Evolutionary conservation across 2,797 vertebrate genomes (phyloP).

Genomic region (Oophaga sylvatica): DNA sequence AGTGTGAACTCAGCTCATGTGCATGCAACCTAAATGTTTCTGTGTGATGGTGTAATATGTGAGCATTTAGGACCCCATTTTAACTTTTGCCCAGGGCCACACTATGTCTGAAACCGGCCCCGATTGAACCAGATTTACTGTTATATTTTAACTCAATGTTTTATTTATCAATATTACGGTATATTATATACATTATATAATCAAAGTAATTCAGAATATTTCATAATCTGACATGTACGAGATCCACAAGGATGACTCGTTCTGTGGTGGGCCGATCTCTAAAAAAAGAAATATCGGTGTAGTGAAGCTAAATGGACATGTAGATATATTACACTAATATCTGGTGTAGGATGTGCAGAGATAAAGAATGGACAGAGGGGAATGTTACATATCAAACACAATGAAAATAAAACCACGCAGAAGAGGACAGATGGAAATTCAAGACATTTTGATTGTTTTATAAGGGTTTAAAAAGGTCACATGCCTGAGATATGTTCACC

Average conservation of each 20-base stretch:
- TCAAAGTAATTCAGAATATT: too few species aligned
- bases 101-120: too few species aligned
- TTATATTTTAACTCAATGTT: too few species aligned
- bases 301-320: neutral
- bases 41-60: too few species aligned
- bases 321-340: neutral
- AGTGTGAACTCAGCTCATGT: too few species aligned
- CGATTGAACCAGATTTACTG: too few species aligned
- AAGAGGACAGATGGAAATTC: slow-evolving; percentile 9
- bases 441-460: neutral
- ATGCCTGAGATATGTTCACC: neutral
- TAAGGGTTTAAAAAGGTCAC: neutral
- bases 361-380: neutral
- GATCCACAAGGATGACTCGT: neutral
- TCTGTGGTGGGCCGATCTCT: neutral
- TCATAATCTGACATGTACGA: neutral
- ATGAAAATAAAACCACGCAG: slow-evolving; percentile 15
- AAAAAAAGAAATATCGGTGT: neutral
- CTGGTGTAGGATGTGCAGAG: neutral
- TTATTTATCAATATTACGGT: too few species aligned
- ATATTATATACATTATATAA: too few species aligned
- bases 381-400: slow-evolving; percentile 15
- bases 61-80: too few species aligned
- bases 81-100: too few species aligned
- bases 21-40: too few species aligned